Percentiles rank a stretch among this genome's conserved stretches.
Conservation (phyloP, 64 coral and sea anemone species). For the Pachyseris speciosa region DNA sequence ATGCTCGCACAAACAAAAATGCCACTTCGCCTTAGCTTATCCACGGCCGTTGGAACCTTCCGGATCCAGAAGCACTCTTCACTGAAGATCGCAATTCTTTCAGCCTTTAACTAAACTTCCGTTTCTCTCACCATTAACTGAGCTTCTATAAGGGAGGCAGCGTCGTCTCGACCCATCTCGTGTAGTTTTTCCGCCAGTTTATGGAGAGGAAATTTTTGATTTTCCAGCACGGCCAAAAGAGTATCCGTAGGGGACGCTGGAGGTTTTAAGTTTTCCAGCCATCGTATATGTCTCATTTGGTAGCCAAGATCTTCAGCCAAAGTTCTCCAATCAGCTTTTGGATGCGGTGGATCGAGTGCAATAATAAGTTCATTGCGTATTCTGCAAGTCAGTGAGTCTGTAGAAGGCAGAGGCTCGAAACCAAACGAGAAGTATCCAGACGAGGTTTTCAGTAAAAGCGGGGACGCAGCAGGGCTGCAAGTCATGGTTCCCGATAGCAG, state of each 20-base stretch:
- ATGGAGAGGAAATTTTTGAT: neutral
- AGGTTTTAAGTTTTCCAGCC: neutral
- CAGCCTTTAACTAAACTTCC: neutral
- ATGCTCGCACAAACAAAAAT: no score
- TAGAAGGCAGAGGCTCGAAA: constrained; percentile 1
- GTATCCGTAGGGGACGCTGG: neutral
- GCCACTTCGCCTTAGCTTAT: no score
- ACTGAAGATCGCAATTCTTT: neutral
- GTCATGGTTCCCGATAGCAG: neutral
- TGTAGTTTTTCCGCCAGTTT: neutral
- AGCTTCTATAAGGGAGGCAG: neutral
- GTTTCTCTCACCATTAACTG: neutral
- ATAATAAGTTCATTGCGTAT: constrained; percentile 13
- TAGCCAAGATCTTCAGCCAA: constrained; percentile 3
- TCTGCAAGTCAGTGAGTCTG: neutral
- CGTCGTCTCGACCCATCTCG: constrained; percentile 1
- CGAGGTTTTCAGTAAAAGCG: neutral
- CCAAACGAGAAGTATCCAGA: constrained; percentile 35
- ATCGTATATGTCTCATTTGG: neutral
- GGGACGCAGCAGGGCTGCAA: neutral
- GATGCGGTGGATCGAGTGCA: constrained; percentile 8
- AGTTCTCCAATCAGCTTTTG: constrained; percentile 17
- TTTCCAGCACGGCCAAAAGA: neutral
- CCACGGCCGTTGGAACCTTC: neutral
- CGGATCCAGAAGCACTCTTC: neutral